Conservation (phyloP, 2,888 invertebrate species). For the Lasioglossum calceatum region DNA sequence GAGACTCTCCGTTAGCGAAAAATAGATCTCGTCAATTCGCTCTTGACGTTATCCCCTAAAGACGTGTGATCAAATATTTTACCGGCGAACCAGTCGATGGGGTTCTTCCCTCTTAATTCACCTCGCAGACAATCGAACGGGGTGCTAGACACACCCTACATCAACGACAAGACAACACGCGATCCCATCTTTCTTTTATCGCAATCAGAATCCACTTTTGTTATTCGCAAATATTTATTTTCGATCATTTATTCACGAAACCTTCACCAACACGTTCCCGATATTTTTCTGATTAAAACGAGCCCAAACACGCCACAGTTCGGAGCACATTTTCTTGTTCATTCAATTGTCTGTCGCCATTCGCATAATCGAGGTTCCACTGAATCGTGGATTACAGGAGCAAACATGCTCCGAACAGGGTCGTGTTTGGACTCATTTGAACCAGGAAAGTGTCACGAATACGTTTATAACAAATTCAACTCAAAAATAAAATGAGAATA, state of each 20-base stretch:
- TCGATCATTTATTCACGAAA: neutral
- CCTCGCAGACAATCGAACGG: neutral
- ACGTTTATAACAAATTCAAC: neutral
- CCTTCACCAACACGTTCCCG: neutral
- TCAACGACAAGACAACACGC: neutral
- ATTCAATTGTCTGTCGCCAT: neutral
- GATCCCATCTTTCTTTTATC: neutral
- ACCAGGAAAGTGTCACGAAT: neutral
- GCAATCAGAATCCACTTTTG: neutral
- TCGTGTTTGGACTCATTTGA: neutral
- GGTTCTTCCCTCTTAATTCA: neutral
- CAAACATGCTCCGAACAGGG: neutral
- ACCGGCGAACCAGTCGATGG: neutral
- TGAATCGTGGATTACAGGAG: neutral
- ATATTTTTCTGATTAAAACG: neutral
- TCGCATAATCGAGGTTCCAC: neutral
- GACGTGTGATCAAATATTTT: constrained; percentile 47
- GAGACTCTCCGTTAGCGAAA: constrained; percentile 10
- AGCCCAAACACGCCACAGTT: neutral
- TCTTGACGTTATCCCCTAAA: constrained; percentile 23
- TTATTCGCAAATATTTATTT: neutral
- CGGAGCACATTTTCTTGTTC: too few species aligned
- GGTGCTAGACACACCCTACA: neutral
- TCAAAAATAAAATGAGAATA: too few species aligned
- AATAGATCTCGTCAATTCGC: constrained; percentile 29